Evolutionary conservation across 2,113 vertebrate species (phyloP), one percentile per base, ranked within the genome.

Genomic region (Eptatretus burgeri): DNA sequence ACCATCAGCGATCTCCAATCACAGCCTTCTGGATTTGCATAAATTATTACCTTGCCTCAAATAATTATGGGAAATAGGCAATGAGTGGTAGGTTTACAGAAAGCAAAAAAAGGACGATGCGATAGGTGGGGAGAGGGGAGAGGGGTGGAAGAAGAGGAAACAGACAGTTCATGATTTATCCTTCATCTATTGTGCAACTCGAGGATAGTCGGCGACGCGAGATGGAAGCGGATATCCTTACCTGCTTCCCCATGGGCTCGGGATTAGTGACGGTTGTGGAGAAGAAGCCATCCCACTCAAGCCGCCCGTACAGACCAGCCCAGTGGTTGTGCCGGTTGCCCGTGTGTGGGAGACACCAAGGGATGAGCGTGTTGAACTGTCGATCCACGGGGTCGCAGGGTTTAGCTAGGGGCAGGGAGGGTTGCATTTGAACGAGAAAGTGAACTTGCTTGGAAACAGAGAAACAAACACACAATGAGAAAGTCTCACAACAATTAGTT

Each of bases 181-280:
- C 27, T 5, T 41, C 3, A 41, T 41, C 27, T 41, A 41, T 41
- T 41, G 27, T 41, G 27, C 27, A 41, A 41, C 27, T 41, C 3
- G 27, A 41, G 27, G 27, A 41, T 3, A 3, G 27, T 41, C 27
- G 7, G 27, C 27, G 27, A 41, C 27, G 7, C 27, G 27, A 41
- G 27, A 41, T 41, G 27, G 27, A 41, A 41, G 27, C 27, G 27
- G 27, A 41, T 41, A 41, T 41, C 27, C 69, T 41, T 64, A 91
- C 88, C 85, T 94, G 89, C 71, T 96, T 96, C 73, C 89, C 89
- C 88, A 94, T 96, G 19, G 86, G 89, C 70, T 96, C 88, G 0
- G 89, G 89, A 69, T 94, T 96, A 69, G 89, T 94, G 64, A 96
- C 89, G 0, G 88, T 96, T 5, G 88, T 94, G 74, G 87, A 93